These are phyloP conservation scores for Numenius arquata DNA, from an alignment of 2,113 vertebrate genomes.

Conservation along the genomic window DNA sequence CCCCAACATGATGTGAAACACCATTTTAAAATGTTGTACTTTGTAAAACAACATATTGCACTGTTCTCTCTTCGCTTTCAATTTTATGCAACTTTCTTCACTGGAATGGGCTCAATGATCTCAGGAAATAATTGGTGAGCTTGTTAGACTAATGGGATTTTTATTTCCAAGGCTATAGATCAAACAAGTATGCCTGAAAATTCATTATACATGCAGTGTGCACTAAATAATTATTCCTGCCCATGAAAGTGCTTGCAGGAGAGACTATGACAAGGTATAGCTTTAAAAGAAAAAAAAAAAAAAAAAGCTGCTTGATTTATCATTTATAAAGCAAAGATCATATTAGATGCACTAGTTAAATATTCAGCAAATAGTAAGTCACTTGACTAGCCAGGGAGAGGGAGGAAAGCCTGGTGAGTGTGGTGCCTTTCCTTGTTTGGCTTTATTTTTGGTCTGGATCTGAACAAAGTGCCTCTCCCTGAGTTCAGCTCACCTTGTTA, in stretches of 20 bases:
- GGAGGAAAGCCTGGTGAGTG: not conserved
- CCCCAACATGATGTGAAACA: not conserved
- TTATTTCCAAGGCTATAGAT: constrained; percentile 67
- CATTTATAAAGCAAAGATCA: constrained; percentile 5
- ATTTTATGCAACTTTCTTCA: constrained; percentile 32
- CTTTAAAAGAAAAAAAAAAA: not conserved
- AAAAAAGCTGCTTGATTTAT: constrained; percentile 20
- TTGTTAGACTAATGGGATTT: constrained; percentile 70
- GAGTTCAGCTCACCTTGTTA: not conserved
- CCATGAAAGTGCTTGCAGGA: constrained; percentile 40
- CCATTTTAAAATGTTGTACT: not conserved
- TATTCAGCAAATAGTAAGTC: not conserved
- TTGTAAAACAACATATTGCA: constrained; percentile 14
- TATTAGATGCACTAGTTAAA: not conserved
- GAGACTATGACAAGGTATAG: constrained; percentile 37
- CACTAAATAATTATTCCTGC: constrained; percentile 57
- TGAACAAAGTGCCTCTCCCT: not conserved
- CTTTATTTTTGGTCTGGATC: not conserved
- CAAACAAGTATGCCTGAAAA: constrained; percentile 60
- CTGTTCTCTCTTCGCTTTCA: constrained; percentile 23
- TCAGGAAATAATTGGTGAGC: constrained; percentile 57
- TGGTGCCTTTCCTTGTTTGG: not conserved
- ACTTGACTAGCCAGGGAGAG: not conserved
- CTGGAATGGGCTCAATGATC: constrained; percentile 8
- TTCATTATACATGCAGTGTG: constrained; percentile 52